Evolutionary conservation across 2,888 invertebrate species (phyloP), one percentile per base, ranked within the genome.

Genomic region (Merodon equestris): DNA sequence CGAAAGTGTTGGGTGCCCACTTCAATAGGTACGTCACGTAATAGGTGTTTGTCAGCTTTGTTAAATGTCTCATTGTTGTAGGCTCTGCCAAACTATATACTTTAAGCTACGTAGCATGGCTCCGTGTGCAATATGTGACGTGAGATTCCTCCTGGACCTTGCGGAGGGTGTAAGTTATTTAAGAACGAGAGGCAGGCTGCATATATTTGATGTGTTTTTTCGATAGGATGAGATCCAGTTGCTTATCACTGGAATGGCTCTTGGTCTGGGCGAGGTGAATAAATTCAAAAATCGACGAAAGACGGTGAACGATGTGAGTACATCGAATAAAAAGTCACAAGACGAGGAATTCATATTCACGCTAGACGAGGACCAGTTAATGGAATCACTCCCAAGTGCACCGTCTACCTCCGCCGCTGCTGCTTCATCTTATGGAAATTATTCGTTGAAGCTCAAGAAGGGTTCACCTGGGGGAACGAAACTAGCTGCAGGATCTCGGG

Each of bases 71-170:
- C 3, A 4, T 50, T 75, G 66, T 81, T 82, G 82, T 61, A 91
- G 92, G 83, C 90, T 93, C 58, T 86, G 93, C 27, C 92, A 94
- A 91, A 93, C 94, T 77, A 93, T 97, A 54, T 95, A 94, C 85
- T 97, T 97, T 89, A 98, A 97, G 89, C 90, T 98, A 84, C 91
- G 97, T 10, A 91, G 95, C 12, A 93, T 97, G 93, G 93, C 94
- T 76, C 97, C 97, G 0, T 96, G 96, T 87, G 95, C 96, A 13
- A 90, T 98, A 14, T 94, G 94, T 81, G 93, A 95, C 86, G 90
- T 97, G 34, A 91, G 93, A 84, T 96, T 97, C 88, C 92, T 94
- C 77, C 91, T 97, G 0, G 96, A 96, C 83, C 90, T 97, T 82
- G 96, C 97, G 0, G 97, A 97, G 88, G 94, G 95, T 70, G 93